These are phyloP conservation scores for Drosophila ambigua DNA, from an alignment of 1,140 invertebrate species.

Conservation along the genomic window DNA sequence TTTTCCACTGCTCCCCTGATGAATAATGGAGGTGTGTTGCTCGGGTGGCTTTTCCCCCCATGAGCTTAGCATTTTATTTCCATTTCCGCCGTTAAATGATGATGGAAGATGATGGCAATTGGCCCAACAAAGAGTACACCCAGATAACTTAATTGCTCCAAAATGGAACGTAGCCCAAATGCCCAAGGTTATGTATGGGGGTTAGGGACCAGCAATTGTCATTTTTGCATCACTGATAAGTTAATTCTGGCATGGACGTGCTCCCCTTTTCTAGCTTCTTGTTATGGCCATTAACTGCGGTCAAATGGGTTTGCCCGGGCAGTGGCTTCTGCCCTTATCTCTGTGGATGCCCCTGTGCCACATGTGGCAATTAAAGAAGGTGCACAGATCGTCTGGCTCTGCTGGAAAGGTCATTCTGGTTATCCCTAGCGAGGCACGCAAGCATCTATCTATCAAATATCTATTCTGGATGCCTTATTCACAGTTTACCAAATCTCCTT, in stretches of 20 bases:
- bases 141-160: conserved; percentile 48
- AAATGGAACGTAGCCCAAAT: conserved; percentile 47
- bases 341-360: conserved; percentile 16
- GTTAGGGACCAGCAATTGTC: conserved; percentile 35
- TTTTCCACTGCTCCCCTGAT: conserved; percentile 59
- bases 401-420: neutral
- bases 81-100: conserved; percentile 56
- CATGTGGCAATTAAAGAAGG: conserved; percentile 53
- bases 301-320: conserved; percentile 41
- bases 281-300: conserved; percentile 39
- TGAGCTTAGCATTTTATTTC: conserved; percentile 46
- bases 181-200: conserved; percentile 24
- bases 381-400: neutral
- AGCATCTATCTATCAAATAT: neutral
- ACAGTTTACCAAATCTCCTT: too few relatives aligned
- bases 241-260: conserved; percentile 3
- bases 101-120: conserved; percentile 65
- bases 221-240: conserved; percentile 47
- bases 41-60: conserved; percentile 57
- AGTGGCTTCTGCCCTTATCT: conserved; percentile 48
- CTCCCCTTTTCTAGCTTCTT: neutral
- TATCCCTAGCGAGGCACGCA: too few relatives aligned
- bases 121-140: conserved; percentile 23
- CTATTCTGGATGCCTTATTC: neutral
- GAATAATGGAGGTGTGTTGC: conserved; percentile 59